These are phyloP conservation scores for Acanthosepion lycidas DNA, from an alignment of 2,888 invertebrate genomes.

Conservation along the genomic window DNA sequence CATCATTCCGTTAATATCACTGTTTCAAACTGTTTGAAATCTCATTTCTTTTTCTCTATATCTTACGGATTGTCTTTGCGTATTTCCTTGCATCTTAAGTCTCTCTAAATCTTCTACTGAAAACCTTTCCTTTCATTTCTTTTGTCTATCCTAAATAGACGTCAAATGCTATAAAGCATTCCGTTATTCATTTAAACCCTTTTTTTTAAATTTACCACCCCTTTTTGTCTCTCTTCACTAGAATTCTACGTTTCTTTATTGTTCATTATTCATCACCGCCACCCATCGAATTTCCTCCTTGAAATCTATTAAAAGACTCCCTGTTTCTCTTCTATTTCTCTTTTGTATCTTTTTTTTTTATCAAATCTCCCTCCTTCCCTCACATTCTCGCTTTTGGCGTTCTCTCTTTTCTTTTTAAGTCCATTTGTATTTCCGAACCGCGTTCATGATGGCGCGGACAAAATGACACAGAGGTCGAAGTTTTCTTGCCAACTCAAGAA, in stretches of 20 bases:
- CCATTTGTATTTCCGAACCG: neutral
- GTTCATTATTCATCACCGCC: too few relatives aligned
- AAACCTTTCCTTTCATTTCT: neutral
- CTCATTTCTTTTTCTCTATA: too few relatives aligned
- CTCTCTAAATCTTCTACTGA: too few relatives aligned
- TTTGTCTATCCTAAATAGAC: neutral
- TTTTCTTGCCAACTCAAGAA: conserved; percentile 9
- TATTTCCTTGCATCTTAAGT: too few relatives aligned
- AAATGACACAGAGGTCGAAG: conserved; percentile 8
- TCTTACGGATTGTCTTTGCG: too few relatives aligned
- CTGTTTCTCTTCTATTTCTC: too few relatives aligned
- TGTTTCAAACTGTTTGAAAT: too few relatives aligned
- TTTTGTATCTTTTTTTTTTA: neutral
- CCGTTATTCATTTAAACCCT: neutral
- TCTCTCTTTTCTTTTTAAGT: neutral
- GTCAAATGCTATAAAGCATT: neutral
- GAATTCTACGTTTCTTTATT: neutral
- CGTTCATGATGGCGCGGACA: neutral
- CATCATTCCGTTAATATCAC: too few relatives aligned
- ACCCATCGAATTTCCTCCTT: neutral
- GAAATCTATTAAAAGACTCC: too few relatives aligned
- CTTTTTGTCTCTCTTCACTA: neutral
- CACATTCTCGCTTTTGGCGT: neutral
- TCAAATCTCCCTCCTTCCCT: neutral
- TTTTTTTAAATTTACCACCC: neutral